Conservation (phyloP, 2,797 vertebrate genomes). For the Intellagama lesueurii region DNA sequence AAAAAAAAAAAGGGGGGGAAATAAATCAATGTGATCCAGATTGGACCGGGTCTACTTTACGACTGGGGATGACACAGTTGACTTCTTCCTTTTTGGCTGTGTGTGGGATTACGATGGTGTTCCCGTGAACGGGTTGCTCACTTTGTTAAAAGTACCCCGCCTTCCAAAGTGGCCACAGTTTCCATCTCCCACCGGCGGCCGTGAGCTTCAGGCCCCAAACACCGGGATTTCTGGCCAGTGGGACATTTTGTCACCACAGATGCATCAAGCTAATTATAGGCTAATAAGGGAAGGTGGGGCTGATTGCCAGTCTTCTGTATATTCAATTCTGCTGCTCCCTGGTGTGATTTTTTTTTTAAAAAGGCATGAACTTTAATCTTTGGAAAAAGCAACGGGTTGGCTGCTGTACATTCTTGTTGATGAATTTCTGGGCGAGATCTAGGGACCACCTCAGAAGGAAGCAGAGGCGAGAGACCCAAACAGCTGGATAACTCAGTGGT, state of each 20-base stretch:
- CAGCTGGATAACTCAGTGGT: too few species aligned
- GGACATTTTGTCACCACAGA: background rate
- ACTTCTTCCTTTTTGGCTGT: background rate
- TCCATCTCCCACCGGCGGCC: background rate
- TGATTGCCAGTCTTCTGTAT: background rate
- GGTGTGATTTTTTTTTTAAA: slow-evolving; percentile 3
- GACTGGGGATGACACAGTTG: slow-evolving; percentile 33
- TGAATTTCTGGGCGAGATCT: background rate
- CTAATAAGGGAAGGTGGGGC: background rate
- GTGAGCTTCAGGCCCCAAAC: background rate
- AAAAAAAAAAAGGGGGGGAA: too few species aligned
- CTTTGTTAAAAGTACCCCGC: background rate
- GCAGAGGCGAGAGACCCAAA: background rate
- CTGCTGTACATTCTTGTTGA: background rate
- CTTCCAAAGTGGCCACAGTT: background rate
- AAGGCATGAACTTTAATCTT: background rate
- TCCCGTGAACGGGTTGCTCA: background rate
- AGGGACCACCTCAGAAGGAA: background rate
- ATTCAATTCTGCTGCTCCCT: background rate
- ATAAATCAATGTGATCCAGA: slow-evolving; percentile 64
- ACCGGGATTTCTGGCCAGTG: too few species aligned
- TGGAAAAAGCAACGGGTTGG: background rate
- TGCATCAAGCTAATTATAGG: background rate
- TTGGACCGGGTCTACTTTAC: slow-evolving; percentile 70
- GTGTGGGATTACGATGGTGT: background rate